phyloP scores from a whole-genome alignment of 1,140 invertebrate genomes.

The Parasteatoda tepidariorum region DNA sequence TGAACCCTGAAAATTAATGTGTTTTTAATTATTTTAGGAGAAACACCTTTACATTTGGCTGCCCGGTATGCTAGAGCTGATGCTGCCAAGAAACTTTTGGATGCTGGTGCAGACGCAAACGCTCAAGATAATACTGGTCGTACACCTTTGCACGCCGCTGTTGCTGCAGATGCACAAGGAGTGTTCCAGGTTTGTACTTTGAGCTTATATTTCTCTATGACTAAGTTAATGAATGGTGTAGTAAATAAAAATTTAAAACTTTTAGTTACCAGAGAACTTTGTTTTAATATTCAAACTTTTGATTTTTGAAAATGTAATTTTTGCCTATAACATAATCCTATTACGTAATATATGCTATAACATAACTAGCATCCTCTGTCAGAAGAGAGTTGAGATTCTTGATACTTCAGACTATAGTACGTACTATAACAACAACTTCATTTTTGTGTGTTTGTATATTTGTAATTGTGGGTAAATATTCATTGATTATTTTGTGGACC shows the following conservation, averaged over 20 bases:
- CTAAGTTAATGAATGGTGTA: not conserved
- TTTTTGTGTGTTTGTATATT: too few relatives aligned
- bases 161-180: slow-evolving; percentile 95
- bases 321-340: too few relatives aligned
- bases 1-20: not conserved
- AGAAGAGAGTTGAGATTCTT: too few relatives aligned
- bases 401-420: too few relatives aligned
- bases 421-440: too few relatives aligned
- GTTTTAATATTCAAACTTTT: not conserved
- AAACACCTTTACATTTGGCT: slow-evolving; percentile 93
- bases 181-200: slow-evolving; percentile 71
- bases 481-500: too few relatives aligned
- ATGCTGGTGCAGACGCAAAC: slow-evolving; percentile 95
- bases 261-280: not conserved
- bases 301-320: too few relatives aligned
- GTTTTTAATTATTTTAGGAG: slow-evolving; percentile 66
- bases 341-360: too few relatives aligned
- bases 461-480: too few relatives aligned
- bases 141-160: slow-evolving; percentile 92
- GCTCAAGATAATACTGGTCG: slow-evolving; percentile 93
- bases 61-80: slow-evolving; percentile 92
- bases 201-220: not conserved
- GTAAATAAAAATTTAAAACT: not conserved
- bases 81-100: slow-evolving; percentile 91
- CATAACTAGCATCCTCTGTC: too few relatives aligned